These are phyloP conservation scores for Amblyteles armatorius DNA, from an alignment of 2,888 invertebrate genomes.

Conservation along the genomic window DNA sequence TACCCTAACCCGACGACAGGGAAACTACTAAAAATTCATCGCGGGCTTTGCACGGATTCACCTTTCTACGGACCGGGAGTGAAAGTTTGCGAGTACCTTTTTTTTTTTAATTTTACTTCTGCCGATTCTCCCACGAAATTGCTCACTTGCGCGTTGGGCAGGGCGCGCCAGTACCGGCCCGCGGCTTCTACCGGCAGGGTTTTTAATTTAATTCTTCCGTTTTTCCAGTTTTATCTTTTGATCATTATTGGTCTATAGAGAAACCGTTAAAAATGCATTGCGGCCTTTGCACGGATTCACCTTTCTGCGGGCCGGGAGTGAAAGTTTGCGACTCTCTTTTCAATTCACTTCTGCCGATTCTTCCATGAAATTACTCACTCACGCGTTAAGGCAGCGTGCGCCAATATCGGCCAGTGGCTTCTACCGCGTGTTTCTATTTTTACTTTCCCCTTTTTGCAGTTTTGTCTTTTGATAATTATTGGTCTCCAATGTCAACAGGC, in stretches of 20 bases:
- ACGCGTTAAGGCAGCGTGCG: no score
- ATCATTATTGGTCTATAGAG: neutral
- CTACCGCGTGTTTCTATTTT: no score
- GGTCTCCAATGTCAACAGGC: no score
- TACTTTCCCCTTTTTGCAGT: no score
- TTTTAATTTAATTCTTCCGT: no score
- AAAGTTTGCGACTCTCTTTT: constrained; percentile 28
- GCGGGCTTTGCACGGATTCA: constrained; percentile 10
- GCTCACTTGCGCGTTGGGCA: neutral
- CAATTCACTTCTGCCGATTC: neutral
- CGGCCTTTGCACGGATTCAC: constrained; percentile 10
- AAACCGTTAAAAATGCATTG: constrained; percentile 30
- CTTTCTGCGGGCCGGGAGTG: constrained; percentile 15
- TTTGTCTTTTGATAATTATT: no score
- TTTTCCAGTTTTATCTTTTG: no score
- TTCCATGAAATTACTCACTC: neutral
- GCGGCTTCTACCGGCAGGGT: no score
- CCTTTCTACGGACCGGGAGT: constrained; percentile 21
- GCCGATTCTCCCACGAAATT: neutral
- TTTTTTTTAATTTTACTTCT: neutral
- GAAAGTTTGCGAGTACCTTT: constrained; percentile 23
- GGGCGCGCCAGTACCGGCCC: neutral
- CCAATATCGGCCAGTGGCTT: neutral
- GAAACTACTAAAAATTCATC: constrained; percentile 40
- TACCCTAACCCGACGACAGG: neutral